These are phyloP conservation scores for Callinectes sapidus DNA, from an alignment of 2,888 invertebrate species.

Conservation along the genomic window DNA sequence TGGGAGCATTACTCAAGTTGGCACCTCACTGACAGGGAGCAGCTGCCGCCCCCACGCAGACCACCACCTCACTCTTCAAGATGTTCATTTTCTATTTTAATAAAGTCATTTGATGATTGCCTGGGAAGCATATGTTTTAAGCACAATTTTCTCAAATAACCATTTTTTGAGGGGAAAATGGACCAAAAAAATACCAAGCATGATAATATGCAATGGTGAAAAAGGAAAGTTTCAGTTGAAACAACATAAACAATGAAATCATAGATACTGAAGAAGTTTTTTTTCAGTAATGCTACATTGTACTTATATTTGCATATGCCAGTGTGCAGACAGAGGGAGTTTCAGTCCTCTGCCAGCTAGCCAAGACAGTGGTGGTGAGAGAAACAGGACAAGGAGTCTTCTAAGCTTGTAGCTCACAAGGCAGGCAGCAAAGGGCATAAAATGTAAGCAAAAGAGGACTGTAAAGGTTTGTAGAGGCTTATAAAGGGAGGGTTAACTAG, in stretches of 20 bases:
- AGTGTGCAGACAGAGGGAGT: constrained; percentile 5
- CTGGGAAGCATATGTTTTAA: not conserved
- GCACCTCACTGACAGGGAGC: constrained; percentile 19
- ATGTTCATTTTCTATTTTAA: not conserved
- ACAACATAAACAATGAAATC: not conserved
- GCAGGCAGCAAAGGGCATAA: constrained; percentile 19
- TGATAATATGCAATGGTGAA: not conserved
- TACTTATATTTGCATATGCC: not conserved
- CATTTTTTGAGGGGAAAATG: not conserved
- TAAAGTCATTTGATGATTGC: not conserved
- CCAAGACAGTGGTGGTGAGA: not conserved
- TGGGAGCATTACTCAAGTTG: not conserved
- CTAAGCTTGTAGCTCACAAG: not conserved
- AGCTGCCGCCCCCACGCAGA: not conserved
- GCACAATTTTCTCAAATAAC: not conserved
- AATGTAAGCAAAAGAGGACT: constrained; percentile 4
- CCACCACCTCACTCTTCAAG: not conserved
- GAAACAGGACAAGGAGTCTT: not conserved
- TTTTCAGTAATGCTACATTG: not conserved
- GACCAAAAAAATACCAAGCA: not conserved
- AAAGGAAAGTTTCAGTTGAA: not conserved
- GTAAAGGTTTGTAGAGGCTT: constrained; percentile 7
- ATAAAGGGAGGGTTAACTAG: not conserved
- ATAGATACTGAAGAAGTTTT: not conserved
- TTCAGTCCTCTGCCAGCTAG: not conserved